Base-by-base conservation (phyloP, 2,113 vertebrate genomes). In the Verasper variegatus region DNA sequence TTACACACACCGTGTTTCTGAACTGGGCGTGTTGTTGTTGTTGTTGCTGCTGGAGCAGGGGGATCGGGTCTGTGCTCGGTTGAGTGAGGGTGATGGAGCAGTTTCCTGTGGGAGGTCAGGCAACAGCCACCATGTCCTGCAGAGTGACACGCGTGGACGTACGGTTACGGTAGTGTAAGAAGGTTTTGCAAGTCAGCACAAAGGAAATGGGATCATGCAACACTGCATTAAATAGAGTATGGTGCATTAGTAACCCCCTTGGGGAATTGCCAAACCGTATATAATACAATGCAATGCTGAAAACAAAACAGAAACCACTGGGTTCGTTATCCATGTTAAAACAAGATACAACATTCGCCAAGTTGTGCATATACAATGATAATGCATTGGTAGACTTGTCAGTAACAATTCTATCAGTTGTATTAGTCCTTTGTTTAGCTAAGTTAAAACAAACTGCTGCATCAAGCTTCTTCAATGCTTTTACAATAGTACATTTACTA, bases 11-110 rank as follows among this genome's bases (percentile, higher is more conserved):
- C 10, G 6, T 31, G 12, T 52, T 31, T 71, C 20, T 47, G 52
- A 21, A 6, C 45, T 2, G 14, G 10, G 23, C n/a, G n/a, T 8
- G n/a, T 17, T 54, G 27, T 59, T 24, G 20, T 26, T 47, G 49
- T 60, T 81, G 20, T 26, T 47, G 49, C 57, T 81, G 76, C 70
- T 62, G 4, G 42, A 72, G 35, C 5, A 14, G 45, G 23, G 26
- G 40, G 21, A 20, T 49, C 15, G 20, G 59, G 20, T 18, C 40
- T 68, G n/a, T 26, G 1, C 57, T 37, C 40, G 49, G 9, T 26
- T 58, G 73, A 68, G 59, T 55, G 27, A 5, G 27, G 27, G 64
- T 76, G 80, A 88, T 89, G 72, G 72, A 80, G 68, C 74, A 71
- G 67, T 68, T 85, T 90, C 73, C 76, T 77, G 68, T 72, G 1